Evolutionary conservation across 2,113 vertebrate species (phyloP).

Genomic region (Pomatostomus ruficeps): DNA sequence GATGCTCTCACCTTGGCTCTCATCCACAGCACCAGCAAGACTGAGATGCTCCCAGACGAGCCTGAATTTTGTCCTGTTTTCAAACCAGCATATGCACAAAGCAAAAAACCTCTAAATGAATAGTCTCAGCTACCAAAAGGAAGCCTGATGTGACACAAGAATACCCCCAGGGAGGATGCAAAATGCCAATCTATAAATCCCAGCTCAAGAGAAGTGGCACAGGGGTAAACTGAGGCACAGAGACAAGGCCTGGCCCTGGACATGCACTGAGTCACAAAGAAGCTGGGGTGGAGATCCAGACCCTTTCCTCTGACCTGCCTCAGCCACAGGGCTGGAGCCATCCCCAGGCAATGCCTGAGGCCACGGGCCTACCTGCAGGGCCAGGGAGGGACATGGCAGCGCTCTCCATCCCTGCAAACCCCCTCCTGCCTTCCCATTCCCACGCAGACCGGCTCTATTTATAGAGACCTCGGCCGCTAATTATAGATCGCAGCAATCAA

Average conservation of each 20-base stretch:
- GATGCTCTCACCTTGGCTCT: background rate
- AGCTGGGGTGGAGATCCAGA: background rate
- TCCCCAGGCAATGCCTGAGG: background rate
- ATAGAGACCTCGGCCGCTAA: constrained; percentile 25
- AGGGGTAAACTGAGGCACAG: background rate
- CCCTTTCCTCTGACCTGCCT: background rate
- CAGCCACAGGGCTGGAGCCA: accelerated
- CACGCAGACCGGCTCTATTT: constrained; percentile 40
- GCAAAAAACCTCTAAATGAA: background rate
- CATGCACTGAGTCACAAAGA: background rate
- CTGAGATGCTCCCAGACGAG: background rate
- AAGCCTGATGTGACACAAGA: background rate
- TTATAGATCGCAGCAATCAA: constrained; percentile 15
- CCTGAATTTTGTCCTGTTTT: background rate
- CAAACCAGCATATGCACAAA: background rate
- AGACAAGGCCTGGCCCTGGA: background rate
- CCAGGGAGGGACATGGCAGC: background rate
- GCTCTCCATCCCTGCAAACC: background rate
- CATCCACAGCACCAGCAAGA: background rate
- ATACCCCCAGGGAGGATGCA: background rate
- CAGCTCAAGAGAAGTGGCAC: background rate
- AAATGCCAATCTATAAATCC: background rate
- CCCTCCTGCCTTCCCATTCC: constrained; percentile 13
- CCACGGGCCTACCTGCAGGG: background rate
- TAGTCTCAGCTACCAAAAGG: background rate